These are phyloP conservation scores for Vidua macroura DNA, from an alignment of 2,113 vertebrate genomes.

Conservation along the genomic window DNA sequence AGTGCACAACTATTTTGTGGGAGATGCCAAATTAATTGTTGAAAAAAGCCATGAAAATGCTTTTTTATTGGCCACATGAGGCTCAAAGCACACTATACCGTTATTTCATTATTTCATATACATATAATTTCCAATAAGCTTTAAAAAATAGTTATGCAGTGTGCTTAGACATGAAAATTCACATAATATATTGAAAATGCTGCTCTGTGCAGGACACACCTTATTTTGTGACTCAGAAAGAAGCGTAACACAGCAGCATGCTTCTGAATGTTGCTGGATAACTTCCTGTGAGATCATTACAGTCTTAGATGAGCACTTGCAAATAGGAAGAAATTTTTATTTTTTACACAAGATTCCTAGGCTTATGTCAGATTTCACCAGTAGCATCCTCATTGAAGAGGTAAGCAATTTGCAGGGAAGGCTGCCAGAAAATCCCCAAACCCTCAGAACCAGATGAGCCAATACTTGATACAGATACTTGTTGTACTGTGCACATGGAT, in stretches of 20 bases:
- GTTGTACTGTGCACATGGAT: not conserved
- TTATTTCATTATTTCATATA: slow-evolving; percentile 49
- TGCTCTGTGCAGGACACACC: not conserved
- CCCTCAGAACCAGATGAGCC: not conserved
- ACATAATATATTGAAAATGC: not conserved
- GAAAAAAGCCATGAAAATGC: slow-evolving; percentile 63
- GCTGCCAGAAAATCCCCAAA: not conserved
- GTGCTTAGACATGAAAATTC: not conserved
- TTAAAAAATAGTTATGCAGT: slow-evolving; percentile 1
- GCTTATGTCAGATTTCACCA: not conserved
- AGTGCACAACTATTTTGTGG: slow-evolving; percentile 45
- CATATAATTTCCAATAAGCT: slow-evolving; percentile 43
- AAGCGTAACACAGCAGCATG: not conserved
- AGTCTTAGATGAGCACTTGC: not conserved
- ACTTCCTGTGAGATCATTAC: not conserved
- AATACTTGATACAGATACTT: not conserved
- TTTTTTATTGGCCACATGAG: slow-evolving; percentile 70
- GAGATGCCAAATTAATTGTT: slow-evolving; percentile 73
- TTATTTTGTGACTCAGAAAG: slow-evolving; percentile 5
- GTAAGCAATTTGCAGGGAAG: slow-evolving; percentile 2
- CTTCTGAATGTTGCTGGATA: not conserved
- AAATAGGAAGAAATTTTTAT: not conserved
- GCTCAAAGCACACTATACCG: not conserved
- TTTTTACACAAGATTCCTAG: not conserved
- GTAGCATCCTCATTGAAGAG: slow-evolving; percentile 3